Evolutionary conservation across 2,797 vertebrate species (phyloP).

Genomic region (Halcyon badia): DNA sequence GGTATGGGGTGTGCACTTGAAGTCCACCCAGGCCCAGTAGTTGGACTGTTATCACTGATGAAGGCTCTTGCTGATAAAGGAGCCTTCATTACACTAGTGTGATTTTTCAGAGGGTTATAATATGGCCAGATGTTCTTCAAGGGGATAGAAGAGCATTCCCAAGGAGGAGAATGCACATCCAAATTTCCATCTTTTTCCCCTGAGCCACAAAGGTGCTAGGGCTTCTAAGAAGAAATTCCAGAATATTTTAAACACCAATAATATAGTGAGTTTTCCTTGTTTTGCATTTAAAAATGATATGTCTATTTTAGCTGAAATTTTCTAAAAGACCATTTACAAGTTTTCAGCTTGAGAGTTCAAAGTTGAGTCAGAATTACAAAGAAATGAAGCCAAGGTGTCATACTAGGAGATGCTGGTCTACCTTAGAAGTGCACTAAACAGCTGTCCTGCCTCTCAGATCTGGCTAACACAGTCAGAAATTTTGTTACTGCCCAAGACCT

Average conservation of each 20-base stretch:
- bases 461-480: background rate
- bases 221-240: background rate
- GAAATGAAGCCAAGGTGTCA: background rate
- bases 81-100: background rate
- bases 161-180: background rate
- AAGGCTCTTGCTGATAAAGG: background rate
- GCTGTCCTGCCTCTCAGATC: background rate
- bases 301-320: background rate
- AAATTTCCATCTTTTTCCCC: background rate
- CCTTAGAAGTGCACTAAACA: background rate
- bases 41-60: rapidly evolving
- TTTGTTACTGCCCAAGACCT: background rate
- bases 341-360: background rate
- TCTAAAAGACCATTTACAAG: background rate
- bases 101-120: background rate
- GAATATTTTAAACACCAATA: background rate
- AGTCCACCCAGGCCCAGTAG: background rate
- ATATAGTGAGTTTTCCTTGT: background rate
- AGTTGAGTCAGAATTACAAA: background rate
- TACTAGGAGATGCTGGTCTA: background rate
- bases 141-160: background rate
- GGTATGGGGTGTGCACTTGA: background rate
- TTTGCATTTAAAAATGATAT: background rate
- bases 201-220: background rate
- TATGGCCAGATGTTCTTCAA: background rate